A percentile compares a stretch with the other conserved stretches of the same genome.
phyloP scores from a whole-genome alignment of 1,140 invertebrate species.

The Ectropis grisescens region DNA sequence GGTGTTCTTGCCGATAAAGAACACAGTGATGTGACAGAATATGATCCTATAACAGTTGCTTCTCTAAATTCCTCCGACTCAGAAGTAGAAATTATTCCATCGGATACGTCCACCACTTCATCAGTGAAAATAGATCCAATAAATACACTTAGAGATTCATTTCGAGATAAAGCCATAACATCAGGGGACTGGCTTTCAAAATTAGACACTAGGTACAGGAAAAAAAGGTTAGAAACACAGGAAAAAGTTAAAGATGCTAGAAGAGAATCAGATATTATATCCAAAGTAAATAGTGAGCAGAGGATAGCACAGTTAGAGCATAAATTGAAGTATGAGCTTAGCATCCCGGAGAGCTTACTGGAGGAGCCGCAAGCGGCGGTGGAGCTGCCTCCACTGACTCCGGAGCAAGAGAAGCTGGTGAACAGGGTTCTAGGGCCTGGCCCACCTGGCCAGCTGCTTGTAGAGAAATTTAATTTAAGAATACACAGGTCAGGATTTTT shows the following conservation, averaged over 20 bases:
- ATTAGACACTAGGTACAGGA: conserved; percentile 52
- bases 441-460: conserved; percentile 62
- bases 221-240: conserved; percentile 42
- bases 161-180: conserved; percentile 32
- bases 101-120: conserved; percentile 53
- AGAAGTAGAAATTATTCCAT: conserved; percentile 52
- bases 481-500: conserved; percentile 58
- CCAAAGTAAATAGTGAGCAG: conserved; percentile 56
- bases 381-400: conserved; percentile 64
- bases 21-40: conserved; percentile 36
- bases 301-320: conserved; percentile 48
- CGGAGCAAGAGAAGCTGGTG: conserved; percentile 65
- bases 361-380: conserved; percentile 53
- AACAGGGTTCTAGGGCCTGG: conserved; percentile 63
- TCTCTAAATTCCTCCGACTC: conserved; percentile 65
- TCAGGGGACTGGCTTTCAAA: conserved; percentile 45
- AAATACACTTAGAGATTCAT: conserved; percentile 45
- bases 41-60: conserved; percentile 54
- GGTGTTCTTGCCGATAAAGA: conserved; percentile 28
- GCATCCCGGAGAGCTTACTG: conserved; percentile 52
- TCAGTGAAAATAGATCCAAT: conserved; percentile 44
- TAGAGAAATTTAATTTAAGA: conserved; percentile 74
- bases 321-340: conserved; percentile 56
- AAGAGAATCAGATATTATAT: conserved; percentile 51
- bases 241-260: conserved; percentile 45